These are phyloP conservation scores for Oscheius onirici DNA, from an alignment of 2,888 invertebrate species.

Conservation along the genomic window DNA sequence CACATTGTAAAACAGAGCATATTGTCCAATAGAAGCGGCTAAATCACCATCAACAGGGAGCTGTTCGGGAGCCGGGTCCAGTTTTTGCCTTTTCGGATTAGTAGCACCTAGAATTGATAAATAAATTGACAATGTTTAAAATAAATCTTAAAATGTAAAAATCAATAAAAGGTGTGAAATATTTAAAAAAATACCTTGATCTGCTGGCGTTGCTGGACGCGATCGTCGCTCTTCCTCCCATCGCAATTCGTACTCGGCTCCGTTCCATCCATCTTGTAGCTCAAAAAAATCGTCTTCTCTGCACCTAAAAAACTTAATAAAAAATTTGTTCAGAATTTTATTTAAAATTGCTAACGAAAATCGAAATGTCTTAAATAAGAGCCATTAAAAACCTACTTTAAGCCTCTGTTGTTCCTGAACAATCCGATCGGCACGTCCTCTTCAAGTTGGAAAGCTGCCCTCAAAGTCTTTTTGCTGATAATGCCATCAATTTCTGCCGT, in stretches of 20 bases:
- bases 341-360: conserved; percentile 47
- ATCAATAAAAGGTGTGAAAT: conserved; percentile 30
- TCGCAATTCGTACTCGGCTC: conserved; percentile 42
- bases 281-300: conserved; percentile 35
- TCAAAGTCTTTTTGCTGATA: conserved; percentile 35
- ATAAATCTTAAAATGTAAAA: conserved; percentile 42
- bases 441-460: conserved; percentile 40
- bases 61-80: neutral
- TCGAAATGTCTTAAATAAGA: conserved; percentile 39
- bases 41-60: conserved; percentile 32
- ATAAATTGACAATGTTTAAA: conserved; percentile 34
- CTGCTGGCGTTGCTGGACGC: conserved; percentile 30
- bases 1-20: conserved; percentile 32
- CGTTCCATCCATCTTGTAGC: conserved; percentile 38
- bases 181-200: conserved; percentile 16
- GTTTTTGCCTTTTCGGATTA: conserved; percentile 35
- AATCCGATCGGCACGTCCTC: conserved; percentile 41
- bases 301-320: conserved; percentile 37
- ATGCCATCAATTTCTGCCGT: conserved; percentile 39
- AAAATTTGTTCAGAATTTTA: conserved; percentile 46
- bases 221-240: conserved; percentile 42
- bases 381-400: conserved; percentile 40
- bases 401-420: conserved; percentile 36
- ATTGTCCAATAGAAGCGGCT: conserved; percentile 31
- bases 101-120: conserved; percentile 42